Percentiles rank a stretch among this genome's conserved stretches.
Evolutionary conservation across 2,797 vertebrate genomes (phyloP).

Genomic region (Orientallactaga sibirica): DNA sequence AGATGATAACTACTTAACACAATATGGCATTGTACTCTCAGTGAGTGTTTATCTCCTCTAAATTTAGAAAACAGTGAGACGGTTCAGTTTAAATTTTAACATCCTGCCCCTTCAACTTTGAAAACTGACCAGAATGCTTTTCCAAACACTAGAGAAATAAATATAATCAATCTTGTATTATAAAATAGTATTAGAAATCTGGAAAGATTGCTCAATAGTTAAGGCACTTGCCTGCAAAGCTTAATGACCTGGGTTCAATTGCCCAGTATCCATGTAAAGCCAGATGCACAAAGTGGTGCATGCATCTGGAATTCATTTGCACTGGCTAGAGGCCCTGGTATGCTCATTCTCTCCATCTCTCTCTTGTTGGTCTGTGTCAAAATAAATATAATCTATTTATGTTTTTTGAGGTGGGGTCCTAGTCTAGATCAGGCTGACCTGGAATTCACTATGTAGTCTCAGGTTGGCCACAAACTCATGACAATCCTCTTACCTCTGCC

Average conservation of each 20-base stretch:
- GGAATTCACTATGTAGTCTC: too few species aligned
- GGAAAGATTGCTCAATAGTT: too few species aligned
- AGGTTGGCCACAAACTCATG: too few species aligned
- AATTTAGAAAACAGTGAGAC: slow-evolving; percentile 27
- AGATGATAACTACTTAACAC: neutral
- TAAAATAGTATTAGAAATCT: neutral
- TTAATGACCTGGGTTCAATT: too few species aligned
- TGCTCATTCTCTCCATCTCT: neutral
- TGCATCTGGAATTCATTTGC: too few species aligned
- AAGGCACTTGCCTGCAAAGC: too few species aligned
- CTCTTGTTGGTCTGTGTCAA: too few species aligned
- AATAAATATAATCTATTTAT: too few species aligned
- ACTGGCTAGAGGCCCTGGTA: too few species aligned
- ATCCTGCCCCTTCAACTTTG: neutral
- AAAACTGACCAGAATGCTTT: slow-evolving; percentile 15
- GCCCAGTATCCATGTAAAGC: too few species aligned
- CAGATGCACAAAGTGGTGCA: too few species aligned
- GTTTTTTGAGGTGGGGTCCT: too few species aligned
- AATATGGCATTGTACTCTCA: neutral
- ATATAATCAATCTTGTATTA: slow-evolving; percentile 3
- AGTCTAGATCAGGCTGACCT: neutral
- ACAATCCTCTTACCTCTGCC: neutral
- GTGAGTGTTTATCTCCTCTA: neutral
- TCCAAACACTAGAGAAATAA: slow-evolving; percentile 16
- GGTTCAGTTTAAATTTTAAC: slow-evolving; percentile 56